Conservation (phyloP, 2,888 invertebrate genomes). For the Isotomurus palustris region DNA sequence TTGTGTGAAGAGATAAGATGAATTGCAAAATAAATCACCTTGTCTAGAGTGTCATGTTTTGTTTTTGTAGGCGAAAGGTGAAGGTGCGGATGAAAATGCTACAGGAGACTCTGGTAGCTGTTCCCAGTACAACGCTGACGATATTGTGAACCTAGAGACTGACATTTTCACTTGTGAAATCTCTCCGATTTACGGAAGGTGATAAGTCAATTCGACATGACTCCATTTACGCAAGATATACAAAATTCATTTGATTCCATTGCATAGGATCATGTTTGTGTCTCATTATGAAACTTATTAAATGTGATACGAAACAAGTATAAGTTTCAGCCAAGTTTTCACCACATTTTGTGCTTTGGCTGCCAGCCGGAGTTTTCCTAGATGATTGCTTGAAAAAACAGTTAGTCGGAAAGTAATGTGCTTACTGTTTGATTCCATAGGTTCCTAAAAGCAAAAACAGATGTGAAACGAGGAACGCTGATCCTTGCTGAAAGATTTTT, state of each 20-base stretch:
- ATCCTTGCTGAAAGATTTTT: slow-evolving; percentile 47
- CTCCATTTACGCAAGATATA: too few relatives aligned
- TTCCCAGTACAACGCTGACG: not conserved
- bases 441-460: slow-evolving; percentile 31
- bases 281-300: too few relatives aligned
- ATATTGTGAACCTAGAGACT: not conserved
- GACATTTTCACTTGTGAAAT: slow-evolving; percentile 25
- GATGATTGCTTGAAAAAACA: too few relatives aligned
- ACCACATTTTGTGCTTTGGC: not conserved
- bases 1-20: too few relatives aligned
- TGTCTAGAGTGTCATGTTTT: slow-evolving; percentile 9
- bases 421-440: slow-evolving; percentile 11
- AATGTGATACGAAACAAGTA: too few relatives aligned
- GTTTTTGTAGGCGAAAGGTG: not conserved
- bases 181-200: slow-evolving; percentile 40
- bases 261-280: too few relatives aligned
- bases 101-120: not conserved
- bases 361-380: too few relatives aligned
- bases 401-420: too few relatives aligned
- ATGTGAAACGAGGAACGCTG: slow-evolving; percentile 34
- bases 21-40: too few relatives aligned
- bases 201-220: too few relatives aligned
- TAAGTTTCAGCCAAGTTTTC: not conserved
- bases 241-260: too few relatives aligned
- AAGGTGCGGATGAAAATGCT: too few relatives aligned